Conservation (phyloP, 2,888 invertebrate genomes). For the Philaethria dido region DNA sequence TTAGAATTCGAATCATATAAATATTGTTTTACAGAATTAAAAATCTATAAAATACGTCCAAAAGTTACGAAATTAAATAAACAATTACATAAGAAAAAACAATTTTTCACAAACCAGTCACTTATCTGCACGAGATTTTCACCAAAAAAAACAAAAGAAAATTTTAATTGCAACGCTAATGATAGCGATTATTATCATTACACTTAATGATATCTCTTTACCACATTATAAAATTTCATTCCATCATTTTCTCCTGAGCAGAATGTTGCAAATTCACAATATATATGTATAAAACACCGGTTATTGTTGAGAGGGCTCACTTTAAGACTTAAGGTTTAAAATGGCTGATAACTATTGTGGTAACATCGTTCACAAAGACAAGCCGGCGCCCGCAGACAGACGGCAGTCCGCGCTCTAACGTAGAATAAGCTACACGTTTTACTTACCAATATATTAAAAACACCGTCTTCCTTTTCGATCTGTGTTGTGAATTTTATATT, state of each 20-base stretch:
- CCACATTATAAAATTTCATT: slow-evolving; percentile 29
- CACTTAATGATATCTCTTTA: slow-evolving; percentile 6
- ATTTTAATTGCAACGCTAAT: neutral
- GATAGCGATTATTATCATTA: slow-evolving; percentile 15
- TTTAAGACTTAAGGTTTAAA: slow-evolving; percentile 5
- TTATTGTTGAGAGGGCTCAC: neutral
- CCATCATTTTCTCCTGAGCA: slow-evolving; percentile 5
- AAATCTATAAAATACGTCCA: no score
- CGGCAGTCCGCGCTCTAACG: slow-evolving; percentile 36
- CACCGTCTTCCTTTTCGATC: slow-evolving; percentile 33
- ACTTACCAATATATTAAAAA: slow-evolving; percentile 15
- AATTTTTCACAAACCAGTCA: neutral
- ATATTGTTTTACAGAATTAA: no score
- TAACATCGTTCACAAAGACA: slow-evolving; percentile 34
- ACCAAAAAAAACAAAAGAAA: neutral
- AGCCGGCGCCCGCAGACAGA: slow-evolving; percentile 19
- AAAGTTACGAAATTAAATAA: no score
- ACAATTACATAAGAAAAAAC: neutral
- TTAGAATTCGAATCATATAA: no score
- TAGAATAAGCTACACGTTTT: slow-evolving; percentile 25
- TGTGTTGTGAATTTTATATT: slow-evolving; percentile 54
- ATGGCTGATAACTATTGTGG: no score
- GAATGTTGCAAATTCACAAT: slow-evolving; percentile 21
- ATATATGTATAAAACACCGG: neutral
- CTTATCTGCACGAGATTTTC: neutral